phyloP scores from a whole-genome alignment of 2,888 invertebrate species.

The Catocala sponsa region DNA sequence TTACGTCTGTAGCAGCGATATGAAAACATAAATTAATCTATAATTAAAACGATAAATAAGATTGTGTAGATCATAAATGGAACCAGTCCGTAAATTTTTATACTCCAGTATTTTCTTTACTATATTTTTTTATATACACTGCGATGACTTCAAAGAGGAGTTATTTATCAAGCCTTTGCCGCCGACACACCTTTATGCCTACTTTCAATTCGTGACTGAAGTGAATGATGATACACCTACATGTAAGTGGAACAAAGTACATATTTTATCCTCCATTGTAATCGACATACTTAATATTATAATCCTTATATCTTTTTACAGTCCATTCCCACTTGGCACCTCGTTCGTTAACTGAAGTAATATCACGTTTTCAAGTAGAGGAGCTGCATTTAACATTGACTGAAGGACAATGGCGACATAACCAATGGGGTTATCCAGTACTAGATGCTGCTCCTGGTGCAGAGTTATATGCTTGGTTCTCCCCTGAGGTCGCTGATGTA shows the following conservation, averaged over 20 bases:
- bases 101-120: conserved; percentile 35
- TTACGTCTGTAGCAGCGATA: no score
- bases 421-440: conserved; percentile 98
- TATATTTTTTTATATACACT: conserved; percentile 48
- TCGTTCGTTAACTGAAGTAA: conserved; percentile 95
- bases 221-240: conserved; percentile 89
- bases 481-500: conserved; percentile 89
- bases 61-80: conserved; percentile 34
- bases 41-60: neutral
- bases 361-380: conserved; percentile 94
- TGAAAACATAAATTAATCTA: neutral
- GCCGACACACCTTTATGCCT: conserved; percentile 94
- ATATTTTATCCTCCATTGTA: neutral
- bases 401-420: conserved; percentile 97
- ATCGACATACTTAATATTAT: neutral
- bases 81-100: conserved; percentile 31
- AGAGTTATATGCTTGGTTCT: conserved; percentile 98
- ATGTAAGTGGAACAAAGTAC: conserved; percentile 83
- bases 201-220: conserved; percentile 96
- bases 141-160: conserved; percentile 95
- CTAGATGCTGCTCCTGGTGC: conserved; percentile 97
- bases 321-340: conserved; percentile 96
- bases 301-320: conserved; percentile 55
- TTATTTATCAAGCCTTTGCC: conserved; percentile 94
- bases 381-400: conserved; percentile 97